phyloP scores from a whole-genome alignment of 2,113 vertebrate genomes.

The Cheilinus undulatus region DNA sequence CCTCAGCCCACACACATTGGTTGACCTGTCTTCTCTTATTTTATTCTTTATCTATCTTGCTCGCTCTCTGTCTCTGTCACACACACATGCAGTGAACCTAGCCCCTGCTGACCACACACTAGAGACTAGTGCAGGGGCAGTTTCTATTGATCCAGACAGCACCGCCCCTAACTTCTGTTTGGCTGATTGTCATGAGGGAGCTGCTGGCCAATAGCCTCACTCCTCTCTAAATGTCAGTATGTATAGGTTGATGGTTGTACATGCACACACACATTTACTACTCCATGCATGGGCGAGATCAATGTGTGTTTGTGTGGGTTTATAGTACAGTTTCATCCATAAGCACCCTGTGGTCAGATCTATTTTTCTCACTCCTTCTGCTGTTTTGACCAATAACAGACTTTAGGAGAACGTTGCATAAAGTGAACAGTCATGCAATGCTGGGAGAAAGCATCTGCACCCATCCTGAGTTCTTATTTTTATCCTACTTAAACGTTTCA shows the following conservation, averaged over 20 bases:
- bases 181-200: slow-evolving; percentile 58
- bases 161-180: slow-evolving; percentile 59
- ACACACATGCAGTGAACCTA: slow-evolving; percentile 17
- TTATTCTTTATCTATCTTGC: slow-evolving; percentile 62
- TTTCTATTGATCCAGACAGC: slow-evolving; percentile 67
- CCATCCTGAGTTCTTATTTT: too few species aligned
- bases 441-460: too few species aligned
- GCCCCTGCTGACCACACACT: slow-evolving; percentile 61
- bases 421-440: slow-evolving; percentile 15
- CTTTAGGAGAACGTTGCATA: slow-evolving; percentile 20
- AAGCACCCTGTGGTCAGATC: slow-evolving; percentile 7
- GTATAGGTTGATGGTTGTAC: slow-evolving; percentile 45
- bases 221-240: slow-evolving; percentile 68
- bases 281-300: neutral
- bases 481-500: too few species aligned
- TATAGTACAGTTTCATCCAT: slow-evolving; percentile 6
- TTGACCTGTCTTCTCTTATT: slow-evolving; percentile 58
- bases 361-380: slow-evolving; percentile 12
- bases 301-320: slow-evolving; percentile 17
- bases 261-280: slow-evolving; percentile 2
- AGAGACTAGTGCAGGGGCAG: neutral
- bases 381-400: slow-evolving; percentile 9
- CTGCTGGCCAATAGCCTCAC: slow-evolving; percentile 47
- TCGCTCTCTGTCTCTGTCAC: slow-evolving; percentile 27
- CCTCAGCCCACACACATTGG: slow-evolving; percentile 27